A percentile compares a stretch with the other conserved stretches of the same genome.
phyloP scores from a whole-genome alignment of 2,797 vertebrate genomes.

The Lagorchestes hirsutus region DNA sequence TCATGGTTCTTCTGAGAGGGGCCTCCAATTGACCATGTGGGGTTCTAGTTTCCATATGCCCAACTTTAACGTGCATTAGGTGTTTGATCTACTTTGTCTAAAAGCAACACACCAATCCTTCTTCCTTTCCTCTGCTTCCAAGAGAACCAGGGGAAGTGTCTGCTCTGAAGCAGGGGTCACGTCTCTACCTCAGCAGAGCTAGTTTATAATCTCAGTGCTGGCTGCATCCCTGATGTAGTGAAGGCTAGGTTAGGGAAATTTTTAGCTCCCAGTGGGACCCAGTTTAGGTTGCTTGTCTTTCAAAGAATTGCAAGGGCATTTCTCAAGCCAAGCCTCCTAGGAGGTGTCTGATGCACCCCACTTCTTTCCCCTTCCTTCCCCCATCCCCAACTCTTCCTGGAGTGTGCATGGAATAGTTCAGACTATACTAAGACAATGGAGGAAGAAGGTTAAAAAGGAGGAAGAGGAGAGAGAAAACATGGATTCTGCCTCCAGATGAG shows the following conservation, averaged over 20 bases:
- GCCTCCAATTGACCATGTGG: neutral
- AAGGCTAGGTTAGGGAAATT: neutral
- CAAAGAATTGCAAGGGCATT: neutral
- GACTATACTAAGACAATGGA: neutral
- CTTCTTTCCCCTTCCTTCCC: neutral
- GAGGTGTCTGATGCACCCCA: neutral
- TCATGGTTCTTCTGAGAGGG: neutral
- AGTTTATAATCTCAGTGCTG: neutral
- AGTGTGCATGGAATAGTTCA: neutral
- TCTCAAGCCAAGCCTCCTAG: neutral
- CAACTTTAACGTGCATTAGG: neutral
- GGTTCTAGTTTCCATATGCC: neutral
- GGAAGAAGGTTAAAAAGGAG: neutral
- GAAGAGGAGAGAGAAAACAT: neutral
- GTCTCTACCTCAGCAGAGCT: neutral
- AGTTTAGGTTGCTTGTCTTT: neutral
- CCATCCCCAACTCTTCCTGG: neutral
- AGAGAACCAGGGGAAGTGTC: neutral
- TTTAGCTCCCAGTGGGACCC: neutral
- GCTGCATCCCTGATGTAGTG: neutral
- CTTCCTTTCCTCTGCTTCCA: neutral
- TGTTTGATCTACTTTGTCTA: neutral
- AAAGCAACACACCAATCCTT: neutral
- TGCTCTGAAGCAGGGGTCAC: neutral
- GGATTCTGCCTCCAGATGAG: neutral